Conservation (phyloP, 2,888 invertebrate genomes). For the Ophion costatus region DNA sequence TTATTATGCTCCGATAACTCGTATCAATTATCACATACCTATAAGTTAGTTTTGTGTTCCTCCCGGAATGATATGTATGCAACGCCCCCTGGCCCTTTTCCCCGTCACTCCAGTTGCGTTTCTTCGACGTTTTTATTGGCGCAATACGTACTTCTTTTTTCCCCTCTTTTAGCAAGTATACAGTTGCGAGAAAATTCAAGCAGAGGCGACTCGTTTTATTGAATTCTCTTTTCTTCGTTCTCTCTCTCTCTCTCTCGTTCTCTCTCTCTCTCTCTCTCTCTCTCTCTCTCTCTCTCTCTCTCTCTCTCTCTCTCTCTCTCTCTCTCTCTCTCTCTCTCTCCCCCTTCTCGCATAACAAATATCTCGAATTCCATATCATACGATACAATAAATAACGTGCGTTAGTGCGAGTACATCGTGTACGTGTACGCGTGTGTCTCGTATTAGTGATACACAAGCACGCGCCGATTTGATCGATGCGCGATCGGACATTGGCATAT, state of each 20-base stretch:
- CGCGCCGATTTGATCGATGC: too few relatives aligned
- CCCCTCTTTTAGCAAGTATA: background rate
- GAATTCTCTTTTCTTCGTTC: background rate
- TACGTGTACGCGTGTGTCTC: conserved; percentile 50
- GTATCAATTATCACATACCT: conserved; percentile 77
- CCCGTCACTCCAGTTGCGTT: background rate
- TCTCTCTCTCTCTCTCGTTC: background rate
- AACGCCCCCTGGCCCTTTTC: conserved; percentile 67
- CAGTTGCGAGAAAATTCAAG: conserved; percentile 13
- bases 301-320: background rate
- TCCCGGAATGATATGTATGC: conserved; percentile 82
- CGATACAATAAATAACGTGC: conserved; percentile 63
- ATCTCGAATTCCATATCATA: background rate
- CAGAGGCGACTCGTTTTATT: conserved; percentile 27
- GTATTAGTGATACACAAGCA: background rate
- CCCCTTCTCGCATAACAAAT: background rate
- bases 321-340: background rate
- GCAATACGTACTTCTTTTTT: background rate
- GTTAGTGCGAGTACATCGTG: conserved; percentile 62
- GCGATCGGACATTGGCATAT: background rate
- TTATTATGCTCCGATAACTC: conserved; percentile 59
- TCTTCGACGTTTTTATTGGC: conserved; percentile 17
- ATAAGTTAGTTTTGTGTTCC: conserved; percentile 79
- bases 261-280: background rate
- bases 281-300: background rate